Evolutionary conservation across 1,140 invertebrate genomes (phyloP), one percentile per base, ranked within the genome.

Genomic region (Aphaenogaster floridana): DNA sequence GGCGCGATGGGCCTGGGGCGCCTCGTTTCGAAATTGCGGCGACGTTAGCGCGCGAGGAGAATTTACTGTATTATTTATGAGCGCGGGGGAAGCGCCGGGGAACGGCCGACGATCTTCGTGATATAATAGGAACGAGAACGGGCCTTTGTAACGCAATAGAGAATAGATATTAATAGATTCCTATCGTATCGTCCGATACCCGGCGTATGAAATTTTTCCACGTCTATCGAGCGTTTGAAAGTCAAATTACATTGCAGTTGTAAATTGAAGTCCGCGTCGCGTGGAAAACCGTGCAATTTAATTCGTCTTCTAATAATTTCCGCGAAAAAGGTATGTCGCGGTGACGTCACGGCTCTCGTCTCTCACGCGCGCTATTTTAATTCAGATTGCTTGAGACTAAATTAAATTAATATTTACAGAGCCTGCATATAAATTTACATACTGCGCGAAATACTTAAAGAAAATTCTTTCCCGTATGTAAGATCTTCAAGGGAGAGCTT

Each of bases 21-120:
- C 28, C 57, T 84, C 34, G 69, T 84, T 76, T 61, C 54, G 69
- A 84, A 74, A 84, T 84, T 74, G 80, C 34, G 64, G 39, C 64
- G 36, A 81, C 36, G 48, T 54, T 68, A 66, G 34, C 21, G 50
- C 17, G 64, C 13, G 79, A 17, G 39, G 36, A 28, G n/a, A 34
- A 71, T 81, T 81, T 68, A 57, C 66, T 28, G 9, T 69, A 45
- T 71, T 57, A 81, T 81, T 81, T 57, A 71, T 48, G 39, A 9
- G 13, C 17, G 28, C 15, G 34, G 57, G 39, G 39, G 76, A 42
- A n/a, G 57, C 42, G 52, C n/a, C 15, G 50, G 21, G 28, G 68
- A 11, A 57, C 71, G 39, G 52, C 54, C 54, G 79, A 81, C 71
- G 79, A 81, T 71, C 79, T 68, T 45, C 28, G 52, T 21, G 79